Evolutionary conservation across 2,113 vertebrate species (phyloP), one percentile per base, ranked within the genome.

Genomic region (Electrona antarctica): DNA sequence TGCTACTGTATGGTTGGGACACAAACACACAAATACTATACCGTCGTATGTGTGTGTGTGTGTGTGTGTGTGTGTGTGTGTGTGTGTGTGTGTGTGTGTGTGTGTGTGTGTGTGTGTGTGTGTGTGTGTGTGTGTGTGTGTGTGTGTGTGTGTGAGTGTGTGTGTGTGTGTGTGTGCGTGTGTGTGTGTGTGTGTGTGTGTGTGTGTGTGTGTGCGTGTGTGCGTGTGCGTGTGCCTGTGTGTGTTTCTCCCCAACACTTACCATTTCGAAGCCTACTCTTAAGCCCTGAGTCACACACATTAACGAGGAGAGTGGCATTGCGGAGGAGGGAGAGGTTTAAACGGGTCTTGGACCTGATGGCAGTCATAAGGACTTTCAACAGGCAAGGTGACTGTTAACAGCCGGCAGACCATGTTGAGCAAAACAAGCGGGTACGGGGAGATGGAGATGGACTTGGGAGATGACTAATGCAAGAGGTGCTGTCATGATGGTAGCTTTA

Each of bases 281-380:
- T 83, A 77, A 86, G 78, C 80, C 84, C 72, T 85, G 84, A 90
- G 84, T 88, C 87, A 88, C 15, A 8, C 84, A 64, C 81, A 85
- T 90, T 87, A 84, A 80, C 74, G 78, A 63, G 29, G 15, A 57
- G 7, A 57, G 55, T 3, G 78, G 73, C 63, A 80, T 49, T 33
- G 81, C 69, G 81, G 87, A 83, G 88, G 89, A 84, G 85, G 80
- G 54, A 77, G 52, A 81, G 73, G 76, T 74, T 67, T 71, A 69
- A 73, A 12, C 75, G 79, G 67, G 73, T 60, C 68, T 52, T 75
- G 82, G 86, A 88, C 83, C 64, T 77, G 85, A 87, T 66, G 81
- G 83, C 81, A 85, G 86, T 85, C 86, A 83, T 79, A 81, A 88
- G 88, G 86, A 84, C 81, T 77, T 78, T 67, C 46, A 46, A 7